Evolutionary conservation across 2,888 invertebrate species (phyloP), one percentile per base, ranked within the genome.

Genomic region (Plagodis dolabraria): DNA sequence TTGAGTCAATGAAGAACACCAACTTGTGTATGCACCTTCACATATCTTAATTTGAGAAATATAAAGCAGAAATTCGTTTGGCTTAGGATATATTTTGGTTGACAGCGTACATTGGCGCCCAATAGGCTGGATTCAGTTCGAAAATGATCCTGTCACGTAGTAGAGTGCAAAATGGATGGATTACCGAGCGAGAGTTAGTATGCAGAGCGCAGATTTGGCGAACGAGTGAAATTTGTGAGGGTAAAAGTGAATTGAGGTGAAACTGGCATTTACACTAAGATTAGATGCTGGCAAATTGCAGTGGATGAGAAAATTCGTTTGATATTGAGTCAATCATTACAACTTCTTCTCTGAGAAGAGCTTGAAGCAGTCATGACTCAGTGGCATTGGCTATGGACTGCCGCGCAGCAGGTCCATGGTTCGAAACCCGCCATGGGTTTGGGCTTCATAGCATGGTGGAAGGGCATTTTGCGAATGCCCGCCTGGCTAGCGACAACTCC

Each of bases 1-100:
- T 79, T 79, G 79, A 79, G 72, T 74, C 79, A 77, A 79, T 77
- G 79, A 79, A 70, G 67, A 57, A 33, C 55, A 47, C 79, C 62
- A 70, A 62, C 2, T 42, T 68, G 47, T 5, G 8, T 53, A 11
- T 49, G 9, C 70, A 38, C 8, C n/a, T 43, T 0, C 0, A 0
- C 5, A 10, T 11, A 42, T 33, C 9, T 33, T 35, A 53, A 12
- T 43, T 0, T 6, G 5, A 0, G 12, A 12, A 2, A 0, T 0
- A 7, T 60, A 60, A 35, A 40, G 49, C 46, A 46, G 10, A 49
- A 7, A 11, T 35, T 60, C 7, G 36, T 52, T 0, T 36, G n/a
- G 12, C 36, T 36, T 9, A 11, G 5, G 6, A 33, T 40, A 10
- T 8, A 7, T 5, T n/a, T 38, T n/a, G 33, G 44, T 60, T 65